Evolutionary conservation across 2,113 vertebrate genomes (phyloP), one percentile per base, ranked within the genome.

Genomic region (Microcebus jonahi): DNA sequence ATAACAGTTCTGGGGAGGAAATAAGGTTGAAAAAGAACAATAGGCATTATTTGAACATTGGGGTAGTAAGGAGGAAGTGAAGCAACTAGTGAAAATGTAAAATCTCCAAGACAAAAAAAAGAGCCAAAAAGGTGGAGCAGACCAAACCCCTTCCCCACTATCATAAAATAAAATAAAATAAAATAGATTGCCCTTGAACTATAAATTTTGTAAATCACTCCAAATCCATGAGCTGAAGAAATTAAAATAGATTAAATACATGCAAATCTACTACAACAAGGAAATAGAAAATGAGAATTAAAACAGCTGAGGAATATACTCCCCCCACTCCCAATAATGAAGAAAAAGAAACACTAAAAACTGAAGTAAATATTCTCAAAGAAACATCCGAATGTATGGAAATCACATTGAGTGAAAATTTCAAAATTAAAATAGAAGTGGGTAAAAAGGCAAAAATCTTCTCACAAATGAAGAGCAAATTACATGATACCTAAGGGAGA

Each of bases 401-500:
- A 89, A 29, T 42, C 57, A 75, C 18, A 67, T 2, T 87, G 36
- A 91, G 67, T 50, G 0, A 61, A 83, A 90, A 86, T 55, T 65
- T 90, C 27, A 87, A 42, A 90, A 36, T 76, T 73, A 90, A 87
- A 79, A 48, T 70, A 65, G 21, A 88, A 92, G 39, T 70, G 34
- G 50, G 18, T 8, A 71, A 61, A 31, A 48, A 55, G 34, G 82
- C 34, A 81, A 65, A 75, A 75, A 50, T 83, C 10, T 61, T 29
- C 88, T 96, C 34, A 65, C 42, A 85, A 84, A 89, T 79, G 63
- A 92, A 80, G 17, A 17, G n/a, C 48, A 84, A 83, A 84, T 42
- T 80, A 31, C 8, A 20, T 73, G 11, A 18, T 53, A 6, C 50
- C 6, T 20, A 84, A 21, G 7, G 55, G 34, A 92, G 9, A 88